These are phyloP conservation scores for Ectropis grisescens DNA, from an alignment of 1,140 invertebrate species.

Conservation along the genomic window DNA sequence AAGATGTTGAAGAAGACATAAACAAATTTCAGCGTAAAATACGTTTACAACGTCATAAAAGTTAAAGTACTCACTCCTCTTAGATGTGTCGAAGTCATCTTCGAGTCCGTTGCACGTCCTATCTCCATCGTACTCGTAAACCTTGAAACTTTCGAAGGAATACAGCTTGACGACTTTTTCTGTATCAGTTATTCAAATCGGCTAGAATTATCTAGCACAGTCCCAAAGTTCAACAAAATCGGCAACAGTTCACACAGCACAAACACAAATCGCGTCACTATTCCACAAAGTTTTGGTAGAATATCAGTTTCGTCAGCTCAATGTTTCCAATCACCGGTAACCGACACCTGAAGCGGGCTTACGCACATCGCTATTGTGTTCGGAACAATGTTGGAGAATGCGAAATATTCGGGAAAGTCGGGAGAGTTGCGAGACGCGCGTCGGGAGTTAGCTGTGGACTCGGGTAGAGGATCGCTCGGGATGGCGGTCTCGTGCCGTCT, in stretches of 20 bases:
- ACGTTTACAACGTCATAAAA: conserved; percentile 14
- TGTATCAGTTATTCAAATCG: conserved; percentile 13
- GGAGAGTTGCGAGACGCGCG: conserved; percentile 4
- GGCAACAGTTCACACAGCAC: conserved; percentile 10
- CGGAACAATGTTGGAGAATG: conserved; percentile 29
- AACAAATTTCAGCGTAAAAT: conserved; percentile 10
- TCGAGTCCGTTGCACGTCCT: conserved; percentile 46
- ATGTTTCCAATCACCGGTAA: conserved; percentile 34
- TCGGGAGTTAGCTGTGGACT: too few species aligned
- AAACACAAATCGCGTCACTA: conserved; percentile 1
- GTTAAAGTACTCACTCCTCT: conserved; percentile 51
- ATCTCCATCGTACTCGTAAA: conserved; percentile 61
- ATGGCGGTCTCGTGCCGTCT: conserved; percentile 54
- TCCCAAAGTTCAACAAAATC: conserved; percentile 8
- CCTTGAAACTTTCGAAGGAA: conserved; percentile 65
- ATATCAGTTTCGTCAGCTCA: conserved; percentile 29
- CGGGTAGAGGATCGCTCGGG: conserved; percentile 27
- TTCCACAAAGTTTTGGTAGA: conserved; percentile 20
- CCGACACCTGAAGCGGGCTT: conserved; percentile 31
- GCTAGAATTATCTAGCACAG: too few species aligned
- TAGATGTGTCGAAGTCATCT: conserved; percentile 47
- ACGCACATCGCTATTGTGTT: conserved; percentile 37
- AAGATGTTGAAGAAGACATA: too few species aligned
- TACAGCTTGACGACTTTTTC: conserved; percentile 60
- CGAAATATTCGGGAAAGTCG: conserved; percentile 12